phyloP scores from a whole-genome alignment of 2,888 invertebrate species.

The Eupeodes luniger region DNA sequence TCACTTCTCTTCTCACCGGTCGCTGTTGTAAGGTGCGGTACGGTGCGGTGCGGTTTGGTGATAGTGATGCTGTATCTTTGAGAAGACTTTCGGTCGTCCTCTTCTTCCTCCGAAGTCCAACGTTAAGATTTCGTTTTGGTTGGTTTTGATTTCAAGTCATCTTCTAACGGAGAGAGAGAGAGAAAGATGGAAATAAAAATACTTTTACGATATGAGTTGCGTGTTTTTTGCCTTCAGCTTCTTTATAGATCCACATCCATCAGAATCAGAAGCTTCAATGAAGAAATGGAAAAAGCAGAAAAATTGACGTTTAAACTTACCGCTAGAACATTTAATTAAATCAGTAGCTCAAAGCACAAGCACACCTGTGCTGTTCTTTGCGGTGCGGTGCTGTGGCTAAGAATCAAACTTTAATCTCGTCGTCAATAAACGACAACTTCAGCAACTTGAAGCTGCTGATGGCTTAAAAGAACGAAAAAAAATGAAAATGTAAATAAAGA shows the following conservation, averaged over 20 bases:
- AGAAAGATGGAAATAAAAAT: background rate
- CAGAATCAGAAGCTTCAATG: slow-evolving; percentile 45
- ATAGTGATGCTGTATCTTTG: background rate
- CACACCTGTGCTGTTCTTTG: background rate
- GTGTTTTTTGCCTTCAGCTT: slow-evolving; percentile 33
- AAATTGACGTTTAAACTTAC: slow-evolving; percentile 56
- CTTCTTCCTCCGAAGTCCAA: background rate
- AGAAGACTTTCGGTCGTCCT: background rate
- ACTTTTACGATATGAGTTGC: slow-evolving; percentile 4
- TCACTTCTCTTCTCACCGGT: slow-evolving; percentile 30
- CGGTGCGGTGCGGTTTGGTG: background rate
- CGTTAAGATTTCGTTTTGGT: slow-evolving; percentile 51
- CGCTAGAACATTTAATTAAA: slow-evolving; percentile 70
- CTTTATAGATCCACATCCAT: slow-evolving; percentile 44
- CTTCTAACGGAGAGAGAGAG: slow-evolving; percentile 44
- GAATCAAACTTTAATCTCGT: background rate
- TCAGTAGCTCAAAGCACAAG: slow-evolving; percentile 27
- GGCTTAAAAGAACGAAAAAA: background rate
- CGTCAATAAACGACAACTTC: background rate
- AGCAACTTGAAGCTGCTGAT: background rate
- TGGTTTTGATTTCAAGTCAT: slow-evolving; percentile 50
- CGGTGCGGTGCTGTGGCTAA: background rate
- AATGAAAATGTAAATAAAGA: background rate
- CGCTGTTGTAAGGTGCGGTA: no score
- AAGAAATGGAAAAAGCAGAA: background rate